These are phyloP conservation scores for Drymonia ruficornis DNA, from an alignment of 2,888 invertebrate species.

Conservation along the genomic window DNA sequence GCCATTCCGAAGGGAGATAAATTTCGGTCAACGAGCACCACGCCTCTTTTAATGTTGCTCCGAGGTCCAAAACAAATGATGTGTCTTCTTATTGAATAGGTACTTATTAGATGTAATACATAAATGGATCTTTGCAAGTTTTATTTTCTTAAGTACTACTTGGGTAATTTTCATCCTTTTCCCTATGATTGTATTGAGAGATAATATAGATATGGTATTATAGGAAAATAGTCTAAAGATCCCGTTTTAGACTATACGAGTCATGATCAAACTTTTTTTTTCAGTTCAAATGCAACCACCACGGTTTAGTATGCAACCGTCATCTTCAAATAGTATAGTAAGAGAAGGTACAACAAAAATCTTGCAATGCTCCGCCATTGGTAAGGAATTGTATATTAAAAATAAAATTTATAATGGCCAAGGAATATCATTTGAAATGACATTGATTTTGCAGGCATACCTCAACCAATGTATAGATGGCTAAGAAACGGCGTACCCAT, in stretches of 20 bases:
- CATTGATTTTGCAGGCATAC: constrained; percentile 88
- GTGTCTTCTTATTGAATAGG: constrained; percentile 39
- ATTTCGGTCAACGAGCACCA: constrained; percentile 60
- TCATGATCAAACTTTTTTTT: constrained; percentile 41
- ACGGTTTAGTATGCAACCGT: constrained; percentile 93
- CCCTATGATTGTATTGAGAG: no score
- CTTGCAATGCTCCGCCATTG: constrained; percentile 95
- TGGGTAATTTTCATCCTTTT: background rate
- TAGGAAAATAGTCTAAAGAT: no score
- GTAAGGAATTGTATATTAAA: constrained; percentile 78
- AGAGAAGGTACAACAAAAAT: constrained; percentile 96
- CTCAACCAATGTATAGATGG: constrained; percentile 97
- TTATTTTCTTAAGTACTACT: background rate
- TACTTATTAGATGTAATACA: background rate
- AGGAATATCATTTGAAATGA: background rate
- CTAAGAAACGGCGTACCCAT: constrained; percentile 93
- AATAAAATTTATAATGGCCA: background rate
- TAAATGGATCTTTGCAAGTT: background rate
- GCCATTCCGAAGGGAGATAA: constrained; percentile 46
- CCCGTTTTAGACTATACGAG: background rate
- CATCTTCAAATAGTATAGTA: constrained; percentile 93
- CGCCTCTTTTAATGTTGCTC: constrained; percentile 46
- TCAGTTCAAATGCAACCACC: constrained; percentile 90
- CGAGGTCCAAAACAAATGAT: constrained; percentile 53
- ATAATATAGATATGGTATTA: no score